Conservation (phyloP, 2,888 invertebrate species). For the Panzeria rudis region DNA sequence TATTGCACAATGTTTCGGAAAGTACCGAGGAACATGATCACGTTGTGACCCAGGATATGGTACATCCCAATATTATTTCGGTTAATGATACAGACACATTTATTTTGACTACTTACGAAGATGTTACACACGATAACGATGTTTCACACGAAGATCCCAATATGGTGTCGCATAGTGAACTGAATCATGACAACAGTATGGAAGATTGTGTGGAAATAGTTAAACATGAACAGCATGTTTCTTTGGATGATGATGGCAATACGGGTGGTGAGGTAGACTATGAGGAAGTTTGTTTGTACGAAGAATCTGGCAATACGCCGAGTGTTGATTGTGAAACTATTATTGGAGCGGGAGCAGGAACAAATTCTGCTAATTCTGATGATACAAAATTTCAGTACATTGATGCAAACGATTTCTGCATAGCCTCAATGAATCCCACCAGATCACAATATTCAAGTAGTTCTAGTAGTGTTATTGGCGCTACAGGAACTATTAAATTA, state of each 20-base stretch:
- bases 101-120: conserved; percentile 79
- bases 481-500: conserved; percentile 74
- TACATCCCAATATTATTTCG: conserved; percentile 77
- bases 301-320: conserved; percentile 78
- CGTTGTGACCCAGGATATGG: conserved; percentile 74
- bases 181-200: conserved; percentile 76
- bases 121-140: conserved; percentile 79
- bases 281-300: conserved; percentile 81
- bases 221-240: conserved; percentile 76
- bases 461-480: conserved; percentile 64
- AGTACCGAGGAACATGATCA: conserved; percentile 76
- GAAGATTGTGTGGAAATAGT: conserved; percentile 78
- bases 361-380: conserved; percentile 76
- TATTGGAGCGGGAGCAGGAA: conserved; percentile 73
- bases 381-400: conserved; percentile 78
- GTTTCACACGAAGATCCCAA: conserved; percentile 77
- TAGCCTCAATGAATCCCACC: conserved; percentile 75
- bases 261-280: conserved; percentile 79
- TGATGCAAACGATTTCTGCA: conserved; percentile 79
- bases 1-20: conserved; percentile 73
- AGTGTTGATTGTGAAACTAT: conserved; percentile 79
- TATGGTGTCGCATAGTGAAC: conserved; percentile 75
- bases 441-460: conserved; percentile 71
- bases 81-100: conserved; percentile 79
- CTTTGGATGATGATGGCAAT: conserved; percentile 78